Conservation (phyloP, 2,888 invertebrate species). For the Zonitis immaculata region DNA sequence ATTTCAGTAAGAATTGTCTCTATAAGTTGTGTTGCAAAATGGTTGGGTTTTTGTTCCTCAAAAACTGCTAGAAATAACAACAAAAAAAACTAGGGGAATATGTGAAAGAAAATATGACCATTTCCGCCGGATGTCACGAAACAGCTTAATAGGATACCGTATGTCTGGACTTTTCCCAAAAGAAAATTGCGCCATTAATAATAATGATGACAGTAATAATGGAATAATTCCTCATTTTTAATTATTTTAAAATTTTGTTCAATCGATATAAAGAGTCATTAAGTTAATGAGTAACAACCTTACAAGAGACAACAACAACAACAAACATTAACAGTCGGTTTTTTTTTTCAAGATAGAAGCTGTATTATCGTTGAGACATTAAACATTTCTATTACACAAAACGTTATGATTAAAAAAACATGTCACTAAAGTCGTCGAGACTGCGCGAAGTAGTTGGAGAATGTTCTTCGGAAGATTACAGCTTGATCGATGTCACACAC, state of each 20-base stretch:
- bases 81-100: conserved; percentile 23
- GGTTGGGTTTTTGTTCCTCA: conserved; percentile 17
- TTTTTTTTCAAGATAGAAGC: too few species aligned
- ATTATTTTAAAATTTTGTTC: too few species aligned
- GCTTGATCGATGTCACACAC: too few species aligned
- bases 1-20: conserved; percentile 28
- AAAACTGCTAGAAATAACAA: conserved; percentile 24
- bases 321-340: too few species aligned
- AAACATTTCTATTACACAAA: too few species aligned
- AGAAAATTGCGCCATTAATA: neutral
- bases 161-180: conserved; percentile 2
- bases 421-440: too few species aligned
- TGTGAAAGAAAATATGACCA: conserved; percentile 31
- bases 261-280: conserved; percentile 11
- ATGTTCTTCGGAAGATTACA: too few species aligned
- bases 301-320: too few species aligned
- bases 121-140: conserved; percentile 33
- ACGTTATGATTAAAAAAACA: too few species aligned
- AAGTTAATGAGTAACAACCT: conserved; percentile 25
- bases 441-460: too few species aligned
- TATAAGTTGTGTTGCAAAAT: conserved; percentile 21
- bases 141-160: conserved; percentile 27
- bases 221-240: too few species aligned
- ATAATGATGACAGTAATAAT: neutral
- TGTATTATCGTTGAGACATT: too few species aligned